Evolutionary conservation across 2,888 invertebrate species (phyloP).

Genomic region (Andrena camellia): DNA sequence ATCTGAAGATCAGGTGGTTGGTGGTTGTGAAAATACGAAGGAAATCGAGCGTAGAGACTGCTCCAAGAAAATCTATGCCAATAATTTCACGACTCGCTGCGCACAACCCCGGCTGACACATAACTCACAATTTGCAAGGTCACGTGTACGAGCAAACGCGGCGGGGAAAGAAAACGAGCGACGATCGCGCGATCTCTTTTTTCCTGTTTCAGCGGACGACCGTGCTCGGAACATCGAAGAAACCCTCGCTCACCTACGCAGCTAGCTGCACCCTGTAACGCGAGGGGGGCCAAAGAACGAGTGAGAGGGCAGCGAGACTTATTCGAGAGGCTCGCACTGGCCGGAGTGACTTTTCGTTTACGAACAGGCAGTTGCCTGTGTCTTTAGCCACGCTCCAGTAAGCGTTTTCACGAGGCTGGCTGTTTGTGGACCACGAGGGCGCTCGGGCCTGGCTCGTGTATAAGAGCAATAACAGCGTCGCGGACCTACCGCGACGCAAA

Average conservation of each 20-base stretch:
- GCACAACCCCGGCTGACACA: background rate
- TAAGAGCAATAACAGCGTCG: conserved; percentile 44
- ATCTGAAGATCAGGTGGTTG: background rate
- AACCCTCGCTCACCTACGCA: conserved; percentile 61
- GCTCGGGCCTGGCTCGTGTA: conserved; percentile 14
- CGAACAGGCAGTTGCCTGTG: conserved; percentile 34
- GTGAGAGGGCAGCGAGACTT: conserved; percentile 9
- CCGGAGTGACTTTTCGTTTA: conserved; percentile 53
- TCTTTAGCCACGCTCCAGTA: conserved; percentile 51
- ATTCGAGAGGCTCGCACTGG: conserved; percentile 33
- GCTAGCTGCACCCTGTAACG: conserved; percentile 58
- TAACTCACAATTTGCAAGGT: conserved; percentile 35
- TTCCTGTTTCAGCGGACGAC: conserved; percentile 17
- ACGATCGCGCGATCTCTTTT: background rate
- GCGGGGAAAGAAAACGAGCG: background rate
- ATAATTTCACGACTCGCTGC: background rate
- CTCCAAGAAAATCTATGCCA: background rate
- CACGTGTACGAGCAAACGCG: conserved; percentile 22
- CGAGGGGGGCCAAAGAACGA: background rate
- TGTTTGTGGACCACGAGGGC: conserved; percentile 12
- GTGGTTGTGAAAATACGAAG: background rate
- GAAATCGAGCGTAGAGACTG: background rate
- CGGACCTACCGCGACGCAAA: conserved; percentile 53
- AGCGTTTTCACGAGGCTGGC: conserved; percentile 37
- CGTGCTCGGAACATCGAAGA: conserved; percentile 29